phyloP scores from a whole-genome alignment of 2,113 vertebrate genomes.

The Nothocercus julius region DNA sequence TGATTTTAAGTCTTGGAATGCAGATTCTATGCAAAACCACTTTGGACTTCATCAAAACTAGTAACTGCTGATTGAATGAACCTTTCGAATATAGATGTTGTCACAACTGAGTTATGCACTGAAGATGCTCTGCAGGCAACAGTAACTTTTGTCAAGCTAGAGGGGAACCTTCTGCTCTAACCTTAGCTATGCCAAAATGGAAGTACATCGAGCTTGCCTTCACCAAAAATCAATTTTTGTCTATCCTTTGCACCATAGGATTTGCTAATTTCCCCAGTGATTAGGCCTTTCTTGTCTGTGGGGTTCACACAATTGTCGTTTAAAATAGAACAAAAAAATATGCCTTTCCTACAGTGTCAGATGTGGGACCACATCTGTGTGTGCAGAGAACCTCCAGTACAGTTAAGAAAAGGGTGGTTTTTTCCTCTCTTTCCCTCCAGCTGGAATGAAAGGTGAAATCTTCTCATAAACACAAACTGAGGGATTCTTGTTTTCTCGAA shows the following conservation, averaged over 20 bases:
- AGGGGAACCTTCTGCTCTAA: neutral
- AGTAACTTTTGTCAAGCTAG: neutral
- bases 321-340: neutral
- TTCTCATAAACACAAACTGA: slow-evolving; percentile 74
- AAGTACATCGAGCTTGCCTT: neutral
- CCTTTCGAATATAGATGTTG: neutral
- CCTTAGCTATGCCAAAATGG: neutral
- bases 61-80: fast-evolving
- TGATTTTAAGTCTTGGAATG: neutral
- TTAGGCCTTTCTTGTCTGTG: neutral
- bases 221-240: neutral
- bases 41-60: neutral
- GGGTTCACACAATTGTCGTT: neutral
- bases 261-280: neutral
- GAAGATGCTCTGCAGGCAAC: neutral
- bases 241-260: neutral
- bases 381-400: slow-evolving; percentile 9
- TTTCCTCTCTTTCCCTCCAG: slow-evolving; percentile 61
- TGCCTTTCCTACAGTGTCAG: neutral
- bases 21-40: neutral
- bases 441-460: slow-evolving; percentile 68
- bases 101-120: neutral
- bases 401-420: slow-evolving; percentile 24
- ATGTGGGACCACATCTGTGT: neutral
- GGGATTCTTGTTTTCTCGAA: slow-evolving; percentile 78